A percentile compares a stretch with the other conserved stretches of the same genome.
Evolutionary conservation across 2,888 invertebrate species (phyloP).

Genomic region (Catocala sponsa): DNA sequence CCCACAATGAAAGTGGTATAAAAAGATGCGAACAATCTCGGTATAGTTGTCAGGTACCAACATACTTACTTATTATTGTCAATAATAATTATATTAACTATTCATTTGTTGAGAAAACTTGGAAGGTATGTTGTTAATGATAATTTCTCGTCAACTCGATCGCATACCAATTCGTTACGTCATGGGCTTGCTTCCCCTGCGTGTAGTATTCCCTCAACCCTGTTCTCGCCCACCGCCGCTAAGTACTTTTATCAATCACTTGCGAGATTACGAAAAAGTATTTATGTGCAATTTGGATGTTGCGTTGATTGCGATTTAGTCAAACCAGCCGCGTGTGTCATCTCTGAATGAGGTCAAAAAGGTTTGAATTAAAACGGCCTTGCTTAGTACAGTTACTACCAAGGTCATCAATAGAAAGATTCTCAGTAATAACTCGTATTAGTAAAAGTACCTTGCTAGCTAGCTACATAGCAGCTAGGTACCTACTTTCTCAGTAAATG

Average conservation of each 20-base stretch:
- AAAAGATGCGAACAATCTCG: too few relatives aligned
- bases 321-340: slow-evolving; percentile 43
- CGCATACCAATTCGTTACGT: slow-evolving; percentile 81
- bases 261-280: slow-evolving; percentile 64
- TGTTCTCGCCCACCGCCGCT: slow-evolving; percentile 47
- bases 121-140: slow-evolving; percentile 48
- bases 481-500: background rate
- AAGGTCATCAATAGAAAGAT: slow-evolving; percentile 33
- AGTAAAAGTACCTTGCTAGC: too few relatives aligned
- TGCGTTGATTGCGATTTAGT: slow-evolving; percentile 32
- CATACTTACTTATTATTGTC: too few relatives aligned
- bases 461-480: background rate
- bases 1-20: too few relatives aligned
- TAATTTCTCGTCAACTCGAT: slow-evolving; percentile 73
- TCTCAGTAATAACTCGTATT: background rate
- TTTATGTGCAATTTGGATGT: slow-evolving; percentile 42
- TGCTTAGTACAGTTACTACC: slow-evolving; percentile 38
- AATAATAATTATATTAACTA: too few relatives aligned
- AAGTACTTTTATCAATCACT: slow-evolving; percentile 72
- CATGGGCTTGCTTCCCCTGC: slow-evolving; percentile 56
- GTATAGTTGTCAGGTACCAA: too few relatives aligned
- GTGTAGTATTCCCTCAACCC: slow-evolving; percentile 34
- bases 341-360: slow-evolving; percentile 61
- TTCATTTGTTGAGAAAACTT: slow-evolving; percentile 24
- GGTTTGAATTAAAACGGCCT: slow-evolving; percentile 56